Base-by-base conservation (phyloP, 2,888 invertebrate species). In the Parnassius glacialis region DNA sequence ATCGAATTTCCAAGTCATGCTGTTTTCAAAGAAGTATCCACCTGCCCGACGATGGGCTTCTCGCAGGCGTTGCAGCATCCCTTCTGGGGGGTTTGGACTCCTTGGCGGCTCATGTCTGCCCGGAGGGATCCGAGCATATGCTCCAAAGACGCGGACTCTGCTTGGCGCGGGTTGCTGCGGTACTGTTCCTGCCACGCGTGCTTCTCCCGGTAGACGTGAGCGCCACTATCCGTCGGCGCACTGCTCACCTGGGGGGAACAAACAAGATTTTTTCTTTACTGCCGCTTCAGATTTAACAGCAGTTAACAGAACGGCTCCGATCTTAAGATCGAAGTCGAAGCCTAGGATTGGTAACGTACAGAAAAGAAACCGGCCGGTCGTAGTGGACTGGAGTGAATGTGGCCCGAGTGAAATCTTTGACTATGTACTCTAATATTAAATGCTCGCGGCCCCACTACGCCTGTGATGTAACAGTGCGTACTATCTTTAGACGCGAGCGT, bases 41-140 rank as follows among this genome's bases (percentile, higher is more conserved):
- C 96, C 95, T 99, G 98, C 74, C 99, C 99, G 66, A 99, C 98
- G 88, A 99, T 99, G 70, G 99, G 98, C 81, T 99, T 99, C 87
- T 98, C 97, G 93, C 99, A 99, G 73, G 98, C 98, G 84, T 95
- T 98, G 95, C 99, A 99, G 93, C 98, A 98, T 79, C 99, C 99
- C 93, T 99, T 99, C 85, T 99, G 98, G 76, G 98, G 98, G 68
- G 99, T 99, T 87, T 96, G 98, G 69, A 99, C 97, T 90, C 99
- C 99, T 94, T 99, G 99, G 84, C 98, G 96, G 92, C 96, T 97
- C 98, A 99, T 98, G 93, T 99, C 98, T 84, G 97, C 97, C 84
- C 98, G 97, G 74, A 97, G 93, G 73, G 95, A 97, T 73, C 97
- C 98, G 87, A 98, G 95, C 98, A 98, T 98, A 85, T 95, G 95